Base-by-base conservation (phyloP, 2,113 vertebrate genomes). In the Myrmecobius fasciatus region DNA sequence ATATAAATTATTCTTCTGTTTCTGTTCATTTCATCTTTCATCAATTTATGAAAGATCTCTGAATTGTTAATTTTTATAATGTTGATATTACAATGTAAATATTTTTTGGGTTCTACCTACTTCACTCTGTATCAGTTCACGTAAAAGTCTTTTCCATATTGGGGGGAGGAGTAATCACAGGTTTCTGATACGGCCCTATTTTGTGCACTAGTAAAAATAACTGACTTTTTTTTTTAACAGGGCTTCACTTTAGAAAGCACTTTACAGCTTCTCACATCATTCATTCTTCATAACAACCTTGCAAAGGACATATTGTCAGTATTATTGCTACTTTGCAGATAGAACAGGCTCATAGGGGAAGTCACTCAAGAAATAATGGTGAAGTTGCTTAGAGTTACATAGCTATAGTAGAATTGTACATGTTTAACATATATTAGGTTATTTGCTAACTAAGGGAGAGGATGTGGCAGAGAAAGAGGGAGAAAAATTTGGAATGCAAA, bases 241-340 rank as follows among this genome's bases (percentile, higher is more conserved):
- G 8, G 36, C 31, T 67, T 67, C 60, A 67, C 60, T 67, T n/a
- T n/a, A 75, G 1, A n/a, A 20, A 75, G 60, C 14, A n/a, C 36
- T 75, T 83, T 43, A 83, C 1, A 24, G 5, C 17, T 17, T 20
- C 0, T 83, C n/a, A 24, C 17, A 6, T 83, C 36, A 83, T 43
- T 96, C 31, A 67, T 52, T 94, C 49, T 31, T 88, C 22, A 28
- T 9, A 92, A 0, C 60, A 24, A 94, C 24, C 60, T 53, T 93
- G 51, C 92, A 9, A 20, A 93, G 36, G n/a, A 47, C 75, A 89
- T 54, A 92, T 46, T 92, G 10, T 93, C 93, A 67, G 26, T 92
- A n/a, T 8, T 67, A 90, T 60, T 83, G 49, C 14, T 43, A 52
- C 95, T 95, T 95, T 95, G 22, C 24, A 53, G 36, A 5, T 17